phyloP scores from a whole-genome alignment of 2,113 vertebrate species.

The Panthera leo region DNA sequence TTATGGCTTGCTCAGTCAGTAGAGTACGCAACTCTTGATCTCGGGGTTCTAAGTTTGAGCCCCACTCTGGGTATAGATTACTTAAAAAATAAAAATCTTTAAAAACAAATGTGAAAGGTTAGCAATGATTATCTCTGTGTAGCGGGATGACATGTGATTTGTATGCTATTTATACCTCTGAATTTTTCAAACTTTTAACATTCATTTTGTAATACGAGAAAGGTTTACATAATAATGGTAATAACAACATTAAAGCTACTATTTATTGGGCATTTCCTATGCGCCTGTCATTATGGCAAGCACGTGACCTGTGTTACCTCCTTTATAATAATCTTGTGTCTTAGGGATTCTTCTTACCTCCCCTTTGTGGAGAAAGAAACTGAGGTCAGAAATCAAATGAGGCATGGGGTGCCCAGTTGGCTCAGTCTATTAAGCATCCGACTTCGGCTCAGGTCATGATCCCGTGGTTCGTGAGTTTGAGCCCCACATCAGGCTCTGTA shows the following conservation, averaged over 20 bases:
- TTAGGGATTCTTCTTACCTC: background rate
- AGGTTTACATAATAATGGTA: background rate
- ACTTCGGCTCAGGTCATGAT: too few species aligned
- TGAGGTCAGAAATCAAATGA: background rate
- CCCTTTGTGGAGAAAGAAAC: background rate
- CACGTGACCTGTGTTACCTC: rapidly evolving
- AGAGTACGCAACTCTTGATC: background rate
- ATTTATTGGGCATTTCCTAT: background rate
- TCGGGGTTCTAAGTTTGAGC: background rate
- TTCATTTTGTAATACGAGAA: background rate
- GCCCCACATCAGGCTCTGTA: too few species aligned
- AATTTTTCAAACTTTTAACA: background rate
- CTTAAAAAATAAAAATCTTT: background rate
- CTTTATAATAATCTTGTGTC: background rate
- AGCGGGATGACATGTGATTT: background rate
- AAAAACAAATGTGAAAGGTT: background rate
- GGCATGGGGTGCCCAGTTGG: too few species aligned
- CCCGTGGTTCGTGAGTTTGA: too few species aligned
- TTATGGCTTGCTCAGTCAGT: background rate
- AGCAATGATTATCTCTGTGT: background rate
- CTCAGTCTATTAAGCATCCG: too few species aligned
- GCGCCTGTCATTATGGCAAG: background rate
- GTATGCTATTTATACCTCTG: background rate
- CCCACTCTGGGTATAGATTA: background rate
- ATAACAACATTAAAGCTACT: background rate